Conservation (phyloP, 2,888 invertebrate species). For the Automeris io region DNA sequence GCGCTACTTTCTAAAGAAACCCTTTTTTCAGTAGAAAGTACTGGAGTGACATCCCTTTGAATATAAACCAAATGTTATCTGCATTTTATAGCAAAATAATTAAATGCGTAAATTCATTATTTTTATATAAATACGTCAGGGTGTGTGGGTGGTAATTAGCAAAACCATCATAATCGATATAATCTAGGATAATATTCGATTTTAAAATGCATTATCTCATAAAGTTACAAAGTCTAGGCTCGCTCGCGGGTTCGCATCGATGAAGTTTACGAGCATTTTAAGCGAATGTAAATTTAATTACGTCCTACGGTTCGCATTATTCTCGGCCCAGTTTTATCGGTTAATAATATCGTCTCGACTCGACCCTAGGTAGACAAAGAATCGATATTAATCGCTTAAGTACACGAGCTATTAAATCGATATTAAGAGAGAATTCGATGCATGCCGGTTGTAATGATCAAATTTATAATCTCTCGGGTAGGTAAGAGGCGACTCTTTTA, state of each 20-base stretch:
- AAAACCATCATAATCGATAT: no score
- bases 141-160: no score
- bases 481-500: conserved; percentile 67
- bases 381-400: conserved; percentile 54
- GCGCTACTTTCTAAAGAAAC: no score
- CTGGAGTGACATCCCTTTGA: no score
- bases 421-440: conserved; percentile 65
- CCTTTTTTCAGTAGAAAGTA: no score
- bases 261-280: conserved; percentile 27
- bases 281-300: conserved; percentile 26
- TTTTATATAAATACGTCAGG: no score
- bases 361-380: conserved; percentile 41
- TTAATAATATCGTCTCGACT: conserved; percentile 35
- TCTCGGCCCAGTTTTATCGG: conserved; percentile 20
- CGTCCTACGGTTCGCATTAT: conserved; percentile 15
- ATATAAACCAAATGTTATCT: no score
- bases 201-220: conserved; percentile 40
- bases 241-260: background rate
- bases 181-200: no score
- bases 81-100: no score
- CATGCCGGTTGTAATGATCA: conserved; percentile 70
- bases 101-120: no score
- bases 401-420: conserved; percentile 62
- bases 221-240: conserved; percentile 36
- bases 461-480: conserved; percentile 73